Base-by-base conservation (phyloP, 1,140 invertebrate genomes). In the Apocrypta bakeri region DNA sequence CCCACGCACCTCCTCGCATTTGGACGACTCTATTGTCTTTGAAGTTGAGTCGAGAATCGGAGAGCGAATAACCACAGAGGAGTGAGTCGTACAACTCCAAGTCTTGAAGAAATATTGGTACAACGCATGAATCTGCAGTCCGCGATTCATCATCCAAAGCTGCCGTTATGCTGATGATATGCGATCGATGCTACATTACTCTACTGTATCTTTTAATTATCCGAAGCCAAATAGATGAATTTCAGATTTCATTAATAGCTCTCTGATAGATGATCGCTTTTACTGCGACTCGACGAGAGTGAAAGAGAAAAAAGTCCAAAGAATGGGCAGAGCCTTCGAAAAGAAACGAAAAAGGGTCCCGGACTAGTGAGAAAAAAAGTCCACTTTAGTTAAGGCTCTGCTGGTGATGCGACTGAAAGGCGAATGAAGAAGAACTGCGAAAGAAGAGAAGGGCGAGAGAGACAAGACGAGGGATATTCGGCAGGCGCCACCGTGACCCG, bases 11-110 rank as follows among this genome's bases (percentile, higher is more conserved):
- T 85, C 82, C 83, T 88, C 83, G 83, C 85, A 85, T 88, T 88
- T 83, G 84, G 85, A 87, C 84, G 83, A 85, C 85, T 88, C 85
- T 88, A 88, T 88, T 88, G 87, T 88, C 86, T 88, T 87, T 87
- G 76, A 71, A 81, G 40, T 24, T 12, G 24, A 25, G 27, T 11
- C 12, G 25, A 64, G 31, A 73, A 72, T 17, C 4, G 31, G 3
- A 71, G 40, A 72, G 48, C 48, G 48, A 56, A 56, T 56, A 56
- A 56, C 17, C 48, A 21, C 48, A 80, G 24, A 63, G 14, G 77
- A 68, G 24, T 48, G 27, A 40, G 27, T 11, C 9, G 25, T 64
- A 29, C 24, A 27, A 27, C 25, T 66, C 14, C 33, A 9, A 33
- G 17, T 63, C n/a, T n/a, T 3, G 73, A 24, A 76, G 74, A 74